Percentiles rank a stretch among this genome's conserved stretches.
Evolutionary conservation across 2,888 invertebrate species (phyloP).

Genomic region (Agrotis segetum): DNA sequence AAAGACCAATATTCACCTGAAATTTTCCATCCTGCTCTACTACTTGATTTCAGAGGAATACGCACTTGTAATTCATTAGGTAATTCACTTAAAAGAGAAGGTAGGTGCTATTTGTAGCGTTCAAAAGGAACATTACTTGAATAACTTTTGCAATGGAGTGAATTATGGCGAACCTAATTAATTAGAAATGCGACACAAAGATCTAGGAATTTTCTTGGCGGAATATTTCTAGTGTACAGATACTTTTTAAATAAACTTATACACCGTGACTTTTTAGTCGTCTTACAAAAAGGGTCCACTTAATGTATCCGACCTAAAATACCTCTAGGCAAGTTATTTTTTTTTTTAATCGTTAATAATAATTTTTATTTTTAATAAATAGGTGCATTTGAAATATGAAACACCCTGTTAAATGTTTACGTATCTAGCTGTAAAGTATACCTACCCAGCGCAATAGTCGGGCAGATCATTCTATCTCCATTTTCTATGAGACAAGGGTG

Average conservation of each 20-base stretch:
- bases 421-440: too few species aligned
- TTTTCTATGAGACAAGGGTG: too few species aligned
- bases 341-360: too few species aligned
- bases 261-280: too few species aligned
- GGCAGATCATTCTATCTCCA: too few species aligned
- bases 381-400: too few species aligned
- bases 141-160: slow-evolving; percentile 35
- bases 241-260: slow-evolving; percentile 27
- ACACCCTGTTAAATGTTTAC: too few species aligned
- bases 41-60: not conserved
- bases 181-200: slow-evolving; percentile 47
- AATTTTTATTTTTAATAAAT: too few species aligned
- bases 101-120: slow-evolving; percentile 11
- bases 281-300: too few species aligned
- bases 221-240: slow-evolving; percentile 29
- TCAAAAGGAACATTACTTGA: slow-evolving; percentile 31
- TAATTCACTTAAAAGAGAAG: slow-evolving; percentile 1
- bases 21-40: slow-evolving; percentile 1
- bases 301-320: too few species aligned
- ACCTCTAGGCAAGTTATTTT: too few species aligned
- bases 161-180: slow-evolving; percentile 52
- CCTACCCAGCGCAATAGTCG: too few species aligned
- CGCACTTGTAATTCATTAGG: slow-evolving; percentile 29
- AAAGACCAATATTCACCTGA: not conserved
- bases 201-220: slow-evolving; percentile 26